These are phyloP conservation scores for Bombus sylvicola DNA, from an alignment of 1,140 invertebrate species.

Conservation along the genomic window DNA sequence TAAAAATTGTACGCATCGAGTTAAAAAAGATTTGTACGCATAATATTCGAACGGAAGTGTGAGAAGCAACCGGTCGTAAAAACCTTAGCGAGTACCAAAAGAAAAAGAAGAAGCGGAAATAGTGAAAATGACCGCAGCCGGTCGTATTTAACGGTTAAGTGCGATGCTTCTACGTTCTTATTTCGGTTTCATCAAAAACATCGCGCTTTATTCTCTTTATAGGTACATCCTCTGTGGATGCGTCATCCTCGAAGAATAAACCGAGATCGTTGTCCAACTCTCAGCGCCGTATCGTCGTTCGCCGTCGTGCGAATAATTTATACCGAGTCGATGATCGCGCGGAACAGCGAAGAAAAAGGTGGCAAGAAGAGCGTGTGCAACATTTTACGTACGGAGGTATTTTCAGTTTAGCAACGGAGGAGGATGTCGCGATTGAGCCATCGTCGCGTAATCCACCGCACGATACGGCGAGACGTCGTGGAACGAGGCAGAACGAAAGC, in stretches of 20 bases:
- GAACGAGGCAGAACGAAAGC: slow-evolving; percentile 64
- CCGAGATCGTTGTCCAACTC: not conserved
- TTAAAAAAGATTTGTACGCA: too few species aligned
- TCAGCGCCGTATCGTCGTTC: not conserved
- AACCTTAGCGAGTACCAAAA: too few species aligned
- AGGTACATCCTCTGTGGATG: not conserved
- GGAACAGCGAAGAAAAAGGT: not conserved
- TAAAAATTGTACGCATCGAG: too few species aligned
- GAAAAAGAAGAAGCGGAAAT: not conserved
- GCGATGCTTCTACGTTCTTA: not conserved
- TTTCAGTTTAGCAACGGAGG: slow-evolving; percentile 74
- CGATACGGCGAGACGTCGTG: slow-evolving; percentile 14
- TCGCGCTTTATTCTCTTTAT: not conserved
- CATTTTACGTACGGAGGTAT: slow-evolving; percentile 58
- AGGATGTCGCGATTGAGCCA: slow-evolving; percentile 74
- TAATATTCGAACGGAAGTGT: too few species aligned
- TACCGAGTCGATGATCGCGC: slow-evolving; percentile 11
- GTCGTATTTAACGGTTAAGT: not conserved
- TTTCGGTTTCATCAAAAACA: not conserved
- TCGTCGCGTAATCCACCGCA: slow-evolving; percentile 56
- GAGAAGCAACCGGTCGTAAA: too few species aligned
- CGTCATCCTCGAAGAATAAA: slow-evolving; percentile 23
- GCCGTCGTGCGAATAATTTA: not conserved
- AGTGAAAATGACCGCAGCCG: not conserved
- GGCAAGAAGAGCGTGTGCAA: slow-evolving; percentile 14